Evolutionary conservation across 2,113 vertebrate species (phyloP), one percentile per base, ranked within the genome.

Genomic region (Nothocercus nigrocapillus): DNA sequence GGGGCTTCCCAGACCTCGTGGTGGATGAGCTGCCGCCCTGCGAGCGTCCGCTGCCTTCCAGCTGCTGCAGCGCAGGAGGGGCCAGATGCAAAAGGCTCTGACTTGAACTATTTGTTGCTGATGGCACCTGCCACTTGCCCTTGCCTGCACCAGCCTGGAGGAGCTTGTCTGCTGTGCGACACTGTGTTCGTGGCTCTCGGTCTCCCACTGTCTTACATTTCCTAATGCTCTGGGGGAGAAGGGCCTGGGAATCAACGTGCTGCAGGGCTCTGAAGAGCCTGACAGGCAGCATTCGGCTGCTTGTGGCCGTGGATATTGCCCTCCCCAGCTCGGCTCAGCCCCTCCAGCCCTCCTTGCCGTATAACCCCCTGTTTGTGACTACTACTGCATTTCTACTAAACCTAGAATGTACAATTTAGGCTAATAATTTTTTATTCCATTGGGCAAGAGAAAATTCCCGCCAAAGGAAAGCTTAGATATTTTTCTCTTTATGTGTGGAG

Each of bases 221-320:
- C 34, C 22, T 42, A 1, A 18, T 42, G 11, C 51, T 30, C 15
- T 69, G 84, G 56, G 2, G 2, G 45, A 22, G 9, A 18, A 30
- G 53, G 42, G 36, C 40, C 19, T 53, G 20, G 36, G 18, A 80
- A 2, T 18, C 45, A 3, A 5, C 14, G 3, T 6, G 18, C 68
- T 95, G 40, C 54, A 30, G 1, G 0, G 68, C 18, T 64, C 7
- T 0, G 32, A 53, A 27, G 32, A 73, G 47, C 49, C 61, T 53
- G 67, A 24, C 54, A 17, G 11, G 20, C 40, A 59, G 22, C 0
- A 1, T 45, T 4, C 0, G 1, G 58, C 42, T 74, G 38, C 27
- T n/a, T 64, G 45, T 61, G 69, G n/a, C 61, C 70, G 32, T 82
- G 45, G 24, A 13, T 72, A 6, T 24, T 15, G 74, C n/a, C 18